These are phyloP conservation scores for Dasypus novemcinctus DNA, from an alignment of 2,113 vertebrate species.

Conservation along the genomic window DNA sequence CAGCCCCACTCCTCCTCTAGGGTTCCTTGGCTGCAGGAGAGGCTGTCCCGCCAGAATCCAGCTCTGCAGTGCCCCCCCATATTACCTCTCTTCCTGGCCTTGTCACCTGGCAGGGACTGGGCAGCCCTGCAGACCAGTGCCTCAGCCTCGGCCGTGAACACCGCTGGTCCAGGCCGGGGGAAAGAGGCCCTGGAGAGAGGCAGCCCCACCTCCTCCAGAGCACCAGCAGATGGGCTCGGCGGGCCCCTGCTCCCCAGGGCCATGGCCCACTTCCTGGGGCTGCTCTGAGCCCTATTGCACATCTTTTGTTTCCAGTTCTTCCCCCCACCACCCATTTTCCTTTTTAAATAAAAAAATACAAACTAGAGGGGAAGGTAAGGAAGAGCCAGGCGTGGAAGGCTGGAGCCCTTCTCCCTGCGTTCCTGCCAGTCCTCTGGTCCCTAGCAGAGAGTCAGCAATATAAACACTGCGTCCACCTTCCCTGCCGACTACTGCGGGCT, in stretches of 20 bases:
- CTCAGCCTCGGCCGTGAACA: background rate
- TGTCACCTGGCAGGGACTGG: background rate
- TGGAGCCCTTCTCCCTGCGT: background rate
- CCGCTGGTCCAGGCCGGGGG: background rate
- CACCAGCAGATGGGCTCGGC: background rate
- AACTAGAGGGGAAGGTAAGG: slow-evolving; percentile 16
- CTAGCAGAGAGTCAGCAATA: background rate
- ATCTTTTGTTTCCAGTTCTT: slow-evolving; percentile 49
- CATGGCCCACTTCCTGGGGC: slow-evolving; percentile 59
- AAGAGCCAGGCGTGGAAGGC: background rate
- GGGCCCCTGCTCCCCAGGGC: slow-evolving; percentile 21
- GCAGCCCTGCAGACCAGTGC: background rate
- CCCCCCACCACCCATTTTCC: background rate
- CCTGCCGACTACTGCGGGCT: background rate
- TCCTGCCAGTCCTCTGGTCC: background rate
- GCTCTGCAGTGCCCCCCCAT: background rate
- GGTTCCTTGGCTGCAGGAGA: slow-evolving; percentile 56
- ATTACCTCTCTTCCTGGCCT: background rate
- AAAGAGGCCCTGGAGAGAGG: background rate
- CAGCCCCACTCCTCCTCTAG: slow-evolving; percentile 21
- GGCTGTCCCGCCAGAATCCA: background rate
- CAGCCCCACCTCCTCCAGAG: background rate
- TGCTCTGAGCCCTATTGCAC: slow-evolving; percentile 75
- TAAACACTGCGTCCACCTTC: background rate
- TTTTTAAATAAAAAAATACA: slow-evolving; percentile 4